Evolutionary conservation across 2,113 vertebrate species (phyloP).

Genomic region (Cervus canadensis): DNA sequence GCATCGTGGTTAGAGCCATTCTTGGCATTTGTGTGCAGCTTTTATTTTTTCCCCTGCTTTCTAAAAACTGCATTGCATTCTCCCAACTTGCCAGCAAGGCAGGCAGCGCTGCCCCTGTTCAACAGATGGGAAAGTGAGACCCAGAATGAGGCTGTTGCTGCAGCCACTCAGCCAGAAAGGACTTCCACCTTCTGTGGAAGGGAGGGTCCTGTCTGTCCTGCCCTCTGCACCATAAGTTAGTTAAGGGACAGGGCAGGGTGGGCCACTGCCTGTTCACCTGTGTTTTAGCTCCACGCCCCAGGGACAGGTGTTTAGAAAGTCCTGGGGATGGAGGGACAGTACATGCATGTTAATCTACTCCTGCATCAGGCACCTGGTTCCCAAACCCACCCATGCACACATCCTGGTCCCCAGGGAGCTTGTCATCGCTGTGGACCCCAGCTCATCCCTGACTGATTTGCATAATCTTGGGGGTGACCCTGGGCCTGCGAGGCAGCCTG

Average conservation of each 20-base stretch:
- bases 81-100: not conserved
- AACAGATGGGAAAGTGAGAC: not conserved
- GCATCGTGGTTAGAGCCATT: not conserved
- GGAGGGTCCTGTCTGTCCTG: rapidly evolving
- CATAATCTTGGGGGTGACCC: not conserved
- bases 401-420: not conserved
- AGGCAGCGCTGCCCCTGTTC: not conserved
- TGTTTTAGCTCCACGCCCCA: not conserved
- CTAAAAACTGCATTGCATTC: not conserved
- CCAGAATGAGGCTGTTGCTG: not conserved
- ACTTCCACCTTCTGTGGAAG: not conserved
- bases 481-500: not conserved
- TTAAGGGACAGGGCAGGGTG: not conserved
- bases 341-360: too few relatives aligned
- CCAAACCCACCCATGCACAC: not conserved
- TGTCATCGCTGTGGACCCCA: not conserved
- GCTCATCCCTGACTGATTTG: rapidly evolving
- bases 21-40: not conserved
- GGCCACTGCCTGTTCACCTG: not conserved
- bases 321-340: not conserved
- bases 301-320: not conserved
- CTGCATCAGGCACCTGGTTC: not conserved
- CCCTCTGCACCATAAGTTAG: not conserved
- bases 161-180: not conserved
- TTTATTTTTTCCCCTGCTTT: not conserved